phyloP scores from a whole-genome alignment of 1,140 invertebrate species.

The Eciton burchellii region DNA sequence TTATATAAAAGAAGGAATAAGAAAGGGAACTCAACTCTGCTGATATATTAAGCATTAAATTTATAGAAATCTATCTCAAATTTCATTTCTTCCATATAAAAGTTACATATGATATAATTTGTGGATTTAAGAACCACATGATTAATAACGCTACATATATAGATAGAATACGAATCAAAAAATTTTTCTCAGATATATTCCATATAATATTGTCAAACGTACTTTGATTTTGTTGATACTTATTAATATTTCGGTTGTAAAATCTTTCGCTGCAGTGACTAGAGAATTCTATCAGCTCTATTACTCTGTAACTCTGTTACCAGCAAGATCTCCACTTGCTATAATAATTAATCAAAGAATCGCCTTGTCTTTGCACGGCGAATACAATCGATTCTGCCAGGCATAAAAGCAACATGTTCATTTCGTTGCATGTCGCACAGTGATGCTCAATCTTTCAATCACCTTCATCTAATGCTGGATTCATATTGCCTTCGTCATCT shows the following conservation, averaged over 20 bases:
- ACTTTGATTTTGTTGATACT: constrained; percentile 7
- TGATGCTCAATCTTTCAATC: not conserved
- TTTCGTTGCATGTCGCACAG: not conserved
- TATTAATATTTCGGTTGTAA: not conserved
- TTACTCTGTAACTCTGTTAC: not conserved
- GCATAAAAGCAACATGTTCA: constrained; percentile 56
- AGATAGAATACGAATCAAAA: not conserved
- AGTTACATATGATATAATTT: too few species aligned
- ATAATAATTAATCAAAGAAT: constrained; percentile 26
- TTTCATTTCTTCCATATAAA: too few species aligned
- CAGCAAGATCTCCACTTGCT: not conserved
- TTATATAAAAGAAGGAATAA: too few species aligned
- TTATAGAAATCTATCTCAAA: too few species aligned
- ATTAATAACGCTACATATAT: not conserved
- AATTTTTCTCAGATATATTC: not conserved
- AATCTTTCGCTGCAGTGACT: constrained; percentile 1
- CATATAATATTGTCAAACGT: constrained; percentile 21
- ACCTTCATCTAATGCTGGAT: too few species aligned
- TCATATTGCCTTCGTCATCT: too few species aligned
- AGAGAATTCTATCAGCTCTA: not conserved
- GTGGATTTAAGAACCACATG: too few species aligned
- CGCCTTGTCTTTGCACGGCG: constrained; percentile 26
- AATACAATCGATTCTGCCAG: constrained; percentile 23
- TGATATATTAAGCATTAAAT: too few species aligned
- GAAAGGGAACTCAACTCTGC: too few species aligned